A percentile compares a stretch with the other conserved stretches of the same genome.
These are phyloP conservation scores for Crocallis elinguaria DNA, from an alignment of 2,888 invertebrate species.

Conservation along the genomic window DNA sequence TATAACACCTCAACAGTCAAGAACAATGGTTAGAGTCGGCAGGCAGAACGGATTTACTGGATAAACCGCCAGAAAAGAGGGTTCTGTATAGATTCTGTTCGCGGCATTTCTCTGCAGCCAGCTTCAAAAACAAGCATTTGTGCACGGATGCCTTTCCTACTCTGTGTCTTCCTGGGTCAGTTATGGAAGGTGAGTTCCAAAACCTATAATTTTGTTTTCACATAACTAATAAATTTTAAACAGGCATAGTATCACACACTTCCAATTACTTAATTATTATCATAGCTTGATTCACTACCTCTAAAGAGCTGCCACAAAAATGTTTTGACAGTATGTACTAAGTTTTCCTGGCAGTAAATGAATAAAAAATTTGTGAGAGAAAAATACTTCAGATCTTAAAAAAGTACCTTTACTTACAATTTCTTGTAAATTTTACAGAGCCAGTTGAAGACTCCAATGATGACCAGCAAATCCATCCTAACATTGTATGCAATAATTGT, in stretches of 20 bases:
- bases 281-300: no score
- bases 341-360: no score
- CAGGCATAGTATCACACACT: no score
- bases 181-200: slow-evolving; percentile 46
- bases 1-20: slow-evolving; percentile 49
- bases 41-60: slow-evolving; percentile 60
- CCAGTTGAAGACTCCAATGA: slow-evolving; percentile 40
- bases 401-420: neutral
- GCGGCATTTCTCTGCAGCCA: slow-evolving; percentile 63
- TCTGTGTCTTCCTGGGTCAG: slow-evolving; percentile 55
- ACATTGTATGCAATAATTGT: slow-evolving; percentile 91
- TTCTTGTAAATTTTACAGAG: slow-evolving; percentile 4
- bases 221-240: no score
- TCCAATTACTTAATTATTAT: no score
- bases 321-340: no score
- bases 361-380: no score
- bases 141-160: slow-evolving; percentile 66
- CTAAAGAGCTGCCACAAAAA: no score
- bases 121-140: slow-evolving; percentile 64
- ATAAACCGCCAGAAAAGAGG: slow-evolving; percentile 48
- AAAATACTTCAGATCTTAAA: no score
- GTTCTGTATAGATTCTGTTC: slow-evolving; percentile 66
- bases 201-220: neutral
- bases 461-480: slow-evolving; percentile 60
- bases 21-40: slow-evolving; percentile 66